Percentiles rank a stretch among this genome's conserved stretches.
Conservation (phyloP, 30 jellyfish, hydroid and myxozoan species). For the Aurelia sp. region DNA sequence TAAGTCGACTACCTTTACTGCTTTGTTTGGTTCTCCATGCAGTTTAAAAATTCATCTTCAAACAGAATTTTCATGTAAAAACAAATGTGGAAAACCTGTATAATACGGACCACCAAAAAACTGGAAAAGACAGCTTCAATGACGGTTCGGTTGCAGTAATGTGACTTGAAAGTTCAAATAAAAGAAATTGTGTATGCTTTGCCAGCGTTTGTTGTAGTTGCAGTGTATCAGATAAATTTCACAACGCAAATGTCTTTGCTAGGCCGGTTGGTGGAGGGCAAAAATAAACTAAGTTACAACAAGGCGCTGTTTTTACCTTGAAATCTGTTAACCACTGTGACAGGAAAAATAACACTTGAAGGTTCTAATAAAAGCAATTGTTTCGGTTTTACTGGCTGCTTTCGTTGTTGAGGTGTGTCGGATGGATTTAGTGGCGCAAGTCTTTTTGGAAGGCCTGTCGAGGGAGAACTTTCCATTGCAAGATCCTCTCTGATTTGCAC, state of each 20-base stretch:
- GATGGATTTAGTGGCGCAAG: constrained; percentile 66
- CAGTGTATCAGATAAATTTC: constrained; percentile 47
- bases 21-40: too few species aligned
- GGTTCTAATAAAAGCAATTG: constrained; percentile 37
- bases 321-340: constrained; percentile 42
- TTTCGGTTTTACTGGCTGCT: constrained; percentile 35
- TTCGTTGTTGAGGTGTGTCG: constrained; percentile 30
- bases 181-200: not conserved
- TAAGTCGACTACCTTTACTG: too few species aligned
- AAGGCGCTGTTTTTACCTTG: constrained; percentile 23
- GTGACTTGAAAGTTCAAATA: too few species aligned
- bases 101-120: too few species aligned
- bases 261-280: not conserved
- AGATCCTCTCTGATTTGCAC: constrained; percentile 84
- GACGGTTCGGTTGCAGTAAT: too few species aligned
- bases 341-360: constrained; percentile 40
- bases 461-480: constrained; percentile 70
- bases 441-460: constrained; percentile 14
- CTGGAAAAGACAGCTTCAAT: too few species aligned
- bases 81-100: too few species aligned
- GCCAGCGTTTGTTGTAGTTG: constrained; percentile 6
- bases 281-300: not conserved
- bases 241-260: constrained; percentile 31
- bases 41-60: too few species aligned
- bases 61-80: too few species aligned